Evolutionary conservation across 1,140 invertebrate species (phyloP), one percentile per base, ranked within the genome.

Genomic region (Sinonovacula constricta): DNA sequence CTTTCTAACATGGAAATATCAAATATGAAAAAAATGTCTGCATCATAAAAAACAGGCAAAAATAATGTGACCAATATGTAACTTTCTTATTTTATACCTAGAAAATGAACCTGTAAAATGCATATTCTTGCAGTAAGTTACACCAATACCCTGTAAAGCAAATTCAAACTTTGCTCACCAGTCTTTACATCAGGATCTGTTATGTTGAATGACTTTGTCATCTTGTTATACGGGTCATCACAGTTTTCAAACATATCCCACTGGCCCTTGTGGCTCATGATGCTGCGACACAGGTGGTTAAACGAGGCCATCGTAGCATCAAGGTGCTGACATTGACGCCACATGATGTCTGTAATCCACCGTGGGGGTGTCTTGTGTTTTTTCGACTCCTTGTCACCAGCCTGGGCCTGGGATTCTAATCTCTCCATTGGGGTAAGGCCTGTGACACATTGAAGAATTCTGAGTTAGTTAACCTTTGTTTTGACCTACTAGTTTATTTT

Each of bases 301-400:
- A 88, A 89, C 2, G 53, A 57, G 15, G 83, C 71, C 12, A 90
- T 28, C 4, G 78, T 85, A n/a, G 83, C 83, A 30, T 89, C 88
- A 18, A 90, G 68, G 68, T 88, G 82, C 72, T 88, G 88, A 70
- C 87, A 89, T 62, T 88, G 88, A 54, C 65, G 56, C 90, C 90
- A 91, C 79, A 82, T 86, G 26, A 81, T 49, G 2, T 89, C 87
- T 12, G 59, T 72, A 18, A 90, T 71, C 88, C 89, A 90, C 1
- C 75, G 71, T 24, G 87, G 87, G 18, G 81, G 81, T 0, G 24
- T 67, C 36, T 82, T 82, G 24, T 80, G 75, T 30, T 84, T 83
- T 22, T 69, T 67, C 24, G 85, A 76, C n/a, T 70, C 53, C 51
- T 62, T 70, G 72, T 83, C 78, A 28, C 83, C 83, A n/a, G 67